These are phyloP conservation scores for Bhutanitis thaidina DNA, from an alignment of 2,888 invertebrate species.

Conservation along the genomic window DNA sequence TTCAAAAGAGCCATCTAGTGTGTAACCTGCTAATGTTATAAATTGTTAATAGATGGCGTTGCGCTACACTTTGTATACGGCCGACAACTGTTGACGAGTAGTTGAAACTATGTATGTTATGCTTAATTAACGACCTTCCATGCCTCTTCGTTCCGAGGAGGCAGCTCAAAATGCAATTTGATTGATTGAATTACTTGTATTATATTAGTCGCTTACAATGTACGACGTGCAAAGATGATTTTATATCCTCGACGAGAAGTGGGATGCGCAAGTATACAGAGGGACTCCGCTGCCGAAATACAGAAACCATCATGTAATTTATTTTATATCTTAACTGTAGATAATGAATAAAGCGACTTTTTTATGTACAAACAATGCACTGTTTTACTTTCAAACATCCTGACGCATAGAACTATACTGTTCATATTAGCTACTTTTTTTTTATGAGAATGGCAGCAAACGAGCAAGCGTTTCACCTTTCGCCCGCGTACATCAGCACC, in stretches of 20 bases:
- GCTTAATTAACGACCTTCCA: conserved; percentile 9
- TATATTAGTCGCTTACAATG: conserved; percentile 28
- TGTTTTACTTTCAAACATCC: conserved; percentile 26
- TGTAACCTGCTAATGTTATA: conserved; percentile 13
- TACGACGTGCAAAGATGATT: conserved; percentile 36
- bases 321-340: conserved; percentile 79
- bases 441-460: too few relatives aligned
- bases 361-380: conserved; percentile 57
- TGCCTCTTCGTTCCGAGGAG: conserved; percentile 7
- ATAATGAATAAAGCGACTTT: conserved; percentile 76
- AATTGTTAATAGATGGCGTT: conserved; percentile 18
- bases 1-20: conserved; percentile 18
- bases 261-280: conserved; percentile 43
- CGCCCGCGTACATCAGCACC: too few relatives aligned
- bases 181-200: conserved; percentile 17
- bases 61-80: conserved; percentile 21
- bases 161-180: conserved; percentile 15
- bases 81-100: conserved; percentile 20
- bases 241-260: conserved; percentile 37
- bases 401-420: too few relatives aligned
- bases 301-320: conserved; percentile 71
- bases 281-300: conserved; percentile 55
- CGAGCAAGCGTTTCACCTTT: too few relatives aligned
- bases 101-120: conserved; percentile 20
- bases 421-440: too few relatives aligned